Base-by-base conservation (phyloP, 2,113 vertebrate genomes). In the Phrynosoma blainvillii region DNA sequence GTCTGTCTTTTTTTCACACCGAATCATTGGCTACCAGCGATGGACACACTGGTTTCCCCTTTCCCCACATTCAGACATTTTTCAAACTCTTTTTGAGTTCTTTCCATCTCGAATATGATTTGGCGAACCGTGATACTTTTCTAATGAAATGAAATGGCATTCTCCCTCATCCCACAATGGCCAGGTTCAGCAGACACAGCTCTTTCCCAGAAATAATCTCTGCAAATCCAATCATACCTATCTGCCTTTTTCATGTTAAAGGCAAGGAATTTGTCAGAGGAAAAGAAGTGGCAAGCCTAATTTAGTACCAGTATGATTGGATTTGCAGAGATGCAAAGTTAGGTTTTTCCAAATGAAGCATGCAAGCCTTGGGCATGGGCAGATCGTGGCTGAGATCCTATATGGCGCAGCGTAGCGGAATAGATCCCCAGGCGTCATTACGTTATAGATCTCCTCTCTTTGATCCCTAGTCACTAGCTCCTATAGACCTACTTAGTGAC, bases 21-120 rank as follows among this genome's bases (percentile, higher is more conserved):
- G 14, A 59, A 59, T 14, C 56, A 14, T 59, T 59, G 5, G 14
- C 56, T 12, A 59, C 56, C 56, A 59, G 56, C 11, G 56, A 52
- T 79, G 89, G 70, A 88, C 14, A 83, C 59, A 9, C 66, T 92
- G 84, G 87, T 73, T 25, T 68, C 25, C 2, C 66, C 27, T 27
- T 25, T 70, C 9, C 25, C 68, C 68, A 36, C 36, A 36, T 36
- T 36, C 36, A 36, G 36, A 36, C 36, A 36, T 36, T 36, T 27
- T 27, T 27, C 27, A 27, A 70, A 70, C 10, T 27, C 68, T 36
- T 36, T 36, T 70, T 27, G 27, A 70, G 27, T 25, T 27, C 68
- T 70, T 70, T 70, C 68, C 27, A 27, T 70, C 68, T 70, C 68
- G 25, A 5, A 25, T 70, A 25, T 27, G 68, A 25, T 5, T 27